Evolutionary conservation across 2,797 vertebrate species (phyloP).

Genomic region (Ficedula albicollis): DNA sequence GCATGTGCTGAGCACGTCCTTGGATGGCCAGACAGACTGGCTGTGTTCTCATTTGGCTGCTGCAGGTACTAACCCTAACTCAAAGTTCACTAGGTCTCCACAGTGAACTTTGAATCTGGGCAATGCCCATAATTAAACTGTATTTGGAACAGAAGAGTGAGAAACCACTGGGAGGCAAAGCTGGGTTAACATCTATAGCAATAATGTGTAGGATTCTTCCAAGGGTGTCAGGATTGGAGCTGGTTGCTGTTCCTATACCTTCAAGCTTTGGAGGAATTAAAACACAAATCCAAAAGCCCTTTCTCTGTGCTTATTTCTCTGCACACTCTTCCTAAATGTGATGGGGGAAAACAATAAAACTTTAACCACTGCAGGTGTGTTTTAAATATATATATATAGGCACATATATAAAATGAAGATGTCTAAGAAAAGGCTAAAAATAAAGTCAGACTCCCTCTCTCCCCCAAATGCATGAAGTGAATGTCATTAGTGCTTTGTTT

Average conservation of each 20-base stretch:
- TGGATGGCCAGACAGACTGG: background rate
- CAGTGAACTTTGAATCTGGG: background rate
- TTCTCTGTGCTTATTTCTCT: background rate
- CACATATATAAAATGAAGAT: background rate
- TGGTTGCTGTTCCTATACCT: background rate
- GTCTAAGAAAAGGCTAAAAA: background rate
- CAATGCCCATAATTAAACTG: background rate
- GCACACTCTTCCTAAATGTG: background rate
- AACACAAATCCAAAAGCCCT: background rate
- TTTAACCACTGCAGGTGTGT: background rate
- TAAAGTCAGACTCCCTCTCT: background rate
- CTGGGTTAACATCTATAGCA: background rate
- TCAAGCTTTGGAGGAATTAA: background rate
- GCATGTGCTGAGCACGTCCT: background rate
- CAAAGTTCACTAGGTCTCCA: background rate
- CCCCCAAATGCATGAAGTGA: background rate
- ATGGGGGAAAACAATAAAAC: background rate
- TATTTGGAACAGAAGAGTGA: background rate
- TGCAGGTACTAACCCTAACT: background rate
- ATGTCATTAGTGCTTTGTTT: slow-evolving; percentile 60
- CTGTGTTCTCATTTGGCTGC: background rate
- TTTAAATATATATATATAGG: background rate
- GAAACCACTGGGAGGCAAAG: background rate
- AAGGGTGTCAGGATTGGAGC: background rate
- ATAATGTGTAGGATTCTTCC: background rate